These are phyloP conservation scores for Caenorhabditis becei DNA, from an alignment of 2,888 invertebrate genomes.

Conservation along the genomic window DNA sequence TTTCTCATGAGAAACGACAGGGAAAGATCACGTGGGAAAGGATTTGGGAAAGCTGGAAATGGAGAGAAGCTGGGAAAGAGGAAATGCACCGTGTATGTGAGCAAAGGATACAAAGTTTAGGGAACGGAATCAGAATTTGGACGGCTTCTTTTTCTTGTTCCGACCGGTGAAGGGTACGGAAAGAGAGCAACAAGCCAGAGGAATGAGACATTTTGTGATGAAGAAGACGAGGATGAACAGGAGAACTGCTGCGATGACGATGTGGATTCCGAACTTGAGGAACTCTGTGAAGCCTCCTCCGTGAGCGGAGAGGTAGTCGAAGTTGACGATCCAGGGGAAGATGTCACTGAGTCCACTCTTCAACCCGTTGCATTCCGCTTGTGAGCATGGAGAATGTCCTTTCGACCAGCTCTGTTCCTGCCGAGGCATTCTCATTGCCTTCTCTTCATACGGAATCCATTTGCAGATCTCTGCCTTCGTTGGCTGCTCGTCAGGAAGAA, in stretches of 20 bases:
- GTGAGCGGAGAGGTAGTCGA: constrained; percentile 52
- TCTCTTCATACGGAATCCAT: constrained; percentile 64
- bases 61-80: constrained; percentile 16
- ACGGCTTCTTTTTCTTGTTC: constrained; percentile 44
- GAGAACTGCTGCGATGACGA: constrained; percentile 35
- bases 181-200: constrained; percentile 53
- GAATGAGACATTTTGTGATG: constrained; percentile 53
- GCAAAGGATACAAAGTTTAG: constrained; percentile 15
- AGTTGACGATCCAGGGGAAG: constrained; percentile 56
- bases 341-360: not conserved
- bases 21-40: constrained; percentile 49
- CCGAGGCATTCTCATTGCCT: constrained; percentile 50
- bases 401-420: constrained; percentile 60
- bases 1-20: constrained; percentile 32
- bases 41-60: constrained; percentile 32
- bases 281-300: constrained; percentile 52
- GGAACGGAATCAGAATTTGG: constrained; percentile 17
- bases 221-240: constrained; percentile 31
- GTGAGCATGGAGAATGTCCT: constrained; percentile 60
- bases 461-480: constrained; percentile 58
- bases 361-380: constrained; percentile 32
- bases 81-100: constrained; percentile 49
- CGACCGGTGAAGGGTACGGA: constrained; percentile 41
- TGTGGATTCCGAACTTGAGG: constrained; percentile 52
- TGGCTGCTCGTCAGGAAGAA: constrained; percentile 61